Base-by-base conservation (phyloP, 2,113 vertebrate genomes). In the Forbesichthys papilliferus region DNA sequence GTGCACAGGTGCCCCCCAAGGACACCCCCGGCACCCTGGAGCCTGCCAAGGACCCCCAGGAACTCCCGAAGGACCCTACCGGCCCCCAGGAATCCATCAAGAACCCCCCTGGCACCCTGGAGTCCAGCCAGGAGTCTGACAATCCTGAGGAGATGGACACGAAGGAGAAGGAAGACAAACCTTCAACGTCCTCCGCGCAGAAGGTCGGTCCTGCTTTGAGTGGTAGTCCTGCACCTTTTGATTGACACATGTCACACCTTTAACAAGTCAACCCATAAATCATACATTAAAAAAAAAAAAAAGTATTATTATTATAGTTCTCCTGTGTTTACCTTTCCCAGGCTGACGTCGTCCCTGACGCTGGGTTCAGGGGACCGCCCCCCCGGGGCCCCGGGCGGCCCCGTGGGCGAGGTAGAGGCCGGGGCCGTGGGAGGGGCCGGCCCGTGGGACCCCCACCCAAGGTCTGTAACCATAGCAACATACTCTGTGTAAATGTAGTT, bases 371-470 rank as follows among this genome's bases (percentile, higher is more conserved):
- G 42, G 80, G 74, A 12, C 49, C 86, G 18, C 74, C 85, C 48
- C 87, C 89, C 9, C 86, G 92, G 13, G 92, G 92, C 55, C 91
- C 91, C 0, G 93, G 92, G 20, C 86, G 91, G 63, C 85, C 84
- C 51, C 70, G 82, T 11, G 81, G 79, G 56, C 64, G 88, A 4
- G 90, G 89, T 48, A 86, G 94, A 16, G 77, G 86, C 1, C 54
- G 82, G 64, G 85, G 75, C 64, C 46, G 82, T 20, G 69, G 87
- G 0, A 60, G 87, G 27, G 86, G 89, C 20, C 76, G 89, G 66
- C 89, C 86, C 1, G 82, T 84, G 52, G 92, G 88, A 27, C 91
- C 85, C 12, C 92, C 88, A 5, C 71, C 80, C 13, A 89, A 85
- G 71, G 88, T 91, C 9, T 54, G 75, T 49, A 27, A 14, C 12